A percentile compares a stretch with the other conserved stretches of the same genome.
These are phyloP conservation scores for Entomobrya proxima DNA, from an alignment of 2,888 invertebrate species.

Conservation along the genomic window DNA sequence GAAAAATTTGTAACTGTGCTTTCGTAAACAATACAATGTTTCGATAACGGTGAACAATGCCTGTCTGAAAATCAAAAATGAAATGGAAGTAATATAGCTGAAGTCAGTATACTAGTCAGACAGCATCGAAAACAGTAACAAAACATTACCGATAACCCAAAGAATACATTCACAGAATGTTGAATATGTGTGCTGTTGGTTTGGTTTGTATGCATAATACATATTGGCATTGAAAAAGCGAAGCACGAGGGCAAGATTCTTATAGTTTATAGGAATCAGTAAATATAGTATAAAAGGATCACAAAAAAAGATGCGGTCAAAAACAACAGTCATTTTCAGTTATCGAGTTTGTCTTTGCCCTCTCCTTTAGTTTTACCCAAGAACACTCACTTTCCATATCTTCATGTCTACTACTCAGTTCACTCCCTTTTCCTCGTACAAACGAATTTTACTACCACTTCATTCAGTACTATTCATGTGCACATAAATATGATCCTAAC, in stretches of 20 bases:
- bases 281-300: constrained; percentile 39
- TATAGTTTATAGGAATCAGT: too few species aligned
- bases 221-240: too few species aligned
- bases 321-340: constrained; percentile 61
- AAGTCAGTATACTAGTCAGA: background rate
- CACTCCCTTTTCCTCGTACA: background rate
- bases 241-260: background rate
- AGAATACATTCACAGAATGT: too few species aligned
- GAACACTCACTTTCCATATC: constrained; percentile 28
- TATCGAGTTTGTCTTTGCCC: constrained; percentile 48
- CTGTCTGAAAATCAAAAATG: constrained; percentile 32
- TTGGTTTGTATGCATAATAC: too few species aligned
- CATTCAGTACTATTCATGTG: background rate
- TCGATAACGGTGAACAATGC: constrained; percentile 15
- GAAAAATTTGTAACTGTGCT: background rate
- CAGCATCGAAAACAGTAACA: background rate
- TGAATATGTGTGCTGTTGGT: too few species aligned
- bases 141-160: too few species aligned
- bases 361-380: background rate
- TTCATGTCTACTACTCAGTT: background rate
- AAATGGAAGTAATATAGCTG: too few species aligned
- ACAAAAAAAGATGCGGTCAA: constrained; percentile 59
- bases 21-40: background rate
- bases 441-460: background rate
- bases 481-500: too few species aligned